Percentiles rank a stretch among this genome's conserved stretches.
Evolutionary conservation across 2,888 invertebrate genomes (phyloP).

Genomic region (Aethes cnicana): DNA sequence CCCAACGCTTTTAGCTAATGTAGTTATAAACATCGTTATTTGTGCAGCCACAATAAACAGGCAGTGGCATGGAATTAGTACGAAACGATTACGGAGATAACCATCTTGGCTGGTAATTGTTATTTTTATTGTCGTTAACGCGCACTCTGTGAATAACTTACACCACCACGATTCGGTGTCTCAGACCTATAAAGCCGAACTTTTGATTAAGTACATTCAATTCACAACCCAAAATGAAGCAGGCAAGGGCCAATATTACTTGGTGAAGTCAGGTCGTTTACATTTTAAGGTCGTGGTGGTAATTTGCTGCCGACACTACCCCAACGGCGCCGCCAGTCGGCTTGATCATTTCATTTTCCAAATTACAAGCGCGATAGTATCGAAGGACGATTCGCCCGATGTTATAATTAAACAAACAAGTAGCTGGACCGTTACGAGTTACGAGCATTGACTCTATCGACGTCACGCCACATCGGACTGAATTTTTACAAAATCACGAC

Average conservation of each 20-base stretch:
- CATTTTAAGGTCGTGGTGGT: background rate
- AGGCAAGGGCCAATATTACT: constrained; percentile 1
- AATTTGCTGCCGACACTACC: constrained; percentile 48
- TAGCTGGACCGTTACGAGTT: constrained; percentile 54
- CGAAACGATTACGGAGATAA: constrained; percentile 67
- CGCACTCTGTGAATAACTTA: constrained; percentile 54
- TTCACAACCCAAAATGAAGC: background rate
- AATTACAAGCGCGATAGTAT: constrained; percentile 62
- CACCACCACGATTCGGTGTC: constrained; percentile 41
- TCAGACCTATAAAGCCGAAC: background rate
- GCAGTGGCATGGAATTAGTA: constrained; percentile 53
- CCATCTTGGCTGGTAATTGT: constrained; percentile 57
- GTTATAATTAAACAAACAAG: constrained; percentile 34
- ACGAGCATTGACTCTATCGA: constrained; percentile 41
- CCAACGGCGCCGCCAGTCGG: constrained; percentile 50
- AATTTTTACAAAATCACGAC: too few relatives aligned
- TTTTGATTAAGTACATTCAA: background rate
- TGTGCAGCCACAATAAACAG: constrained; percentile 48
- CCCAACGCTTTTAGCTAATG: constrained; percentile 30
- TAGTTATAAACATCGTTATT: constrained; percentile 45
- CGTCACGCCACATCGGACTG: constrained; percentile 34
- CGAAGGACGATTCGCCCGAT: constrained; percentile 40
- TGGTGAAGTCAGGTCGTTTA: background rate
- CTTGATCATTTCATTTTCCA: constrained; percentile 67
- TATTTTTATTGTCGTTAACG: constrained; percentile 67